A percentile compares a stretch with the other conserved stretches of the same genome.
These are phyloP conservation scores for Campaea margaritaria DNA, from an alignment of 2,888 invertebrate genomes.

Conservation along the genomic window DNA sequence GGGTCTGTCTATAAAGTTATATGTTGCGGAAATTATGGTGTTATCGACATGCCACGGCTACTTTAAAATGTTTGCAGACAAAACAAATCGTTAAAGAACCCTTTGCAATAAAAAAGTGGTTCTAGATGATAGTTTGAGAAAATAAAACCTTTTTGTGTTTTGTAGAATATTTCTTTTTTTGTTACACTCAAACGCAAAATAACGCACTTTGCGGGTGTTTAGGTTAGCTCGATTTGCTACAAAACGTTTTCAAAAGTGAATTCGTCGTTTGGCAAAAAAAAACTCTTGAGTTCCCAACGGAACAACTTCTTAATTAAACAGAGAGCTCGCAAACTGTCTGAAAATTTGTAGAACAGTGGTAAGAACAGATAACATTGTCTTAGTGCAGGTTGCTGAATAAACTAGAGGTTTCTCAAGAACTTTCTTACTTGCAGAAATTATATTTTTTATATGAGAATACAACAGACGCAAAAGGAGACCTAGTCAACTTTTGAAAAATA, in stretches of 20 bases:
- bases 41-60: constrained; percentile 24
- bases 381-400: constrained; percentile 46
- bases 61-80: constrained; percentile 32
- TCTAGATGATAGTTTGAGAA: neutral
- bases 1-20: constrained; percentile 65
- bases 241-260: too few relatives aligned
- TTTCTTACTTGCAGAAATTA: constrained; percentile 19
- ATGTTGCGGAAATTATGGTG: constrained; percentile 70
- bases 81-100: constrained; percentile 34
- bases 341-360: constrained; percentile 63
- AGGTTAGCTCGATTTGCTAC: too few relatives aligned
- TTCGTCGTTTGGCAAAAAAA: too few relatives aligned
- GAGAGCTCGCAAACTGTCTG: constrained; percentile 60
- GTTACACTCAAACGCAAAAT: too few relatives aligned
- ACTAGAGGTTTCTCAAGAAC: constrained; percentile 27
- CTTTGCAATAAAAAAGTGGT: constrained; percentile 18
- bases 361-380: constrained; percentile 59
- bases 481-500: neutral
- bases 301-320: constrained; percentile 73
- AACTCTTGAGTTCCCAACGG: constrained; percentile 45
- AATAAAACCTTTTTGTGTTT: neutral
- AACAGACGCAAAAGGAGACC: neutral
- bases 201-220: too few relatives aligned
- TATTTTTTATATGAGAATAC: constrained; percentile 11
- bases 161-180: too few relatives aligned